Conservation (phyloP, 1,140 invertebrate genomes). For the Mactra quadrangularis region DNA sequence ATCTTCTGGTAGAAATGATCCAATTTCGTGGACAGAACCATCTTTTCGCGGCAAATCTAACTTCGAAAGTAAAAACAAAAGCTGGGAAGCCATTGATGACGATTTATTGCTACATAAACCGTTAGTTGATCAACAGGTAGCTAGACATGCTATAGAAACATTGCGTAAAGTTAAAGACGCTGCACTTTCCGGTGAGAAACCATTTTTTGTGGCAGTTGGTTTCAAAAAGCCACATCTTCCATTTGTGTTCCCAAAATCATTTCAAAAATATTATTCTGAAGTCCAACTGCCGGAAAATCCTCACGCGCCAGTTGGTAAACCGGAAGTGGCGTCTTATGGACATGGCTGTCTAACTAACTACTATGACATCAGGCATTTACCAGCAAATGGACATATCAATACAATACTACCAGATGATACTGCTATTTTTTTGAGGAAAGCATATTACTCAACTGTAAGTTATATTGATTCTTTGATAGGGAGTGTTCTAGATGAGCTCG, state of each 20-base stretch:
- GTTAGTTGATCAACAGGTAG: constrained; percentile 29
- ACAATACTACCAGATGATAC: constrained; percentile 38
- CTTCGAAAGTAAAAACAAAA: constrained; percentile 23
- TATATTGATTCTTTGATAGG: constrained; percentile 90
- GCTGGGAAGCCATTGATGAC: constrained; percentile 40
- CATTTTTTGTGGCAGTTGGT: constrained; percentile 89
- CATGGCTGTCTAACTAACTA: constrained; percentile 50
- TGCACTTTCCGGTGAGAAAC: neutral
- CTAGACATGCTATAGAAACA: constrained; percentile 27
- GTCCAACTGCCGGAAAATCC: constrained; percentile 59
- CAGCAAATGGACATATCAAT: constrained; percentile 41
- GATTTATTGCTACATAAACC: constrained; percentile 24
- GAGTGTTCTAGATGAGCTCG: constrained; percentile 87
- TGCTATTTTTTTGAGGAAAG: constrained; percentile 26
- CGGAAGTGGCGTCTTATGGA: constrained; percentile 58
- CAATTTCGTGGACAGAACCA: constrained; percentile 56
- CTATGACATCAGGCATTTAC: constrained; percentile 23
- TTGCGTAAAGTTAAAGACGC: constrained; percentile 2
- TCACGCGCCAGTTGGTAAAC: constrained; percentile 64
- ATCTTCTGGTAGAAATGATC: constrained; percentile 49
- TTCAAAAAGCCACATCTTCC: constrained; percentile 95
- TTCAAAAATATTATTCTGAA: constrained; percentile 86
- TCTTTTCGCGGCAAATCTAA: constrained; percentile 47
- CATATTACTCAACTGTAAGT: constrained; percentile 84
- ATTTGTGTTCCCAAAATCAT: constrained; percentile 91